Evolutionary conservation across 2,113 vertebrate species (phyloP).

Genomic region (Neogobius melanostomus): DNA sequence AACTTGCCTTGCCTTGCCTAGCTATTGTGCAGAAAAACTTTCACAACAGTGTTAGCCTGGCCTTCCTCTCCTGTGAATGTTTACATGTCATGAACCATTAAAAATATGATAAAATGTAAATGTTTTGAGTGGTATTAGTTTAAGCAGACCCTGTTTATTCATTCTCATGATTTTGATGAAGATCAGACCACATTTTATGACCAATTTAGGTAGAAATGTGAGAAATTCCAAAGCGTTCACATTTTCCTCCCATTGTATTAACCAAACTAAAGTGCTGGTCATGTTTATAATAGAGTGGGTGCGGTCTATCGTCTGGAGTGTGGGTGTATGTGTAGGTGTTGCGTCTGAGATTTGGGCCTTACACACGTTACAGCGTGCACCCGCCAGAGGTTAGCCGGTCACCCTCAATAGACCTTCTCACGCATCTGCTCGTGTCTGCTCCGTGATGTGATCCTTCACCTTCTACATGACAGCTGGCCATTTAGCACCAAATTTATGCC

Average conservation of each 20-base stretch:
- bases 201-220: no score
- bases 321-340: slow-evolving; percentile 31
- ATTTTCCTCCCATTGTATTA: neutral
- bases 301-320: slow-evolving; percentile 29
- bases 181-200: no score
- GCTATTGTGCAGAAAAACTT: no score
- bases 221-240: no score
- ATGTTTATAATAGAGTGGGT: slow-evolving; percentile 17
- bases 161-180: no score
- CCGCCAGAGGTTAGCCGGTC: slow-evolving; percentile 62
- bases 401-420: slow-evolving; percentile 75
- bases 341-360: slow-evolving; percentile 27
- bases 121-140: no score
- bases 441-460: slow-evolving; percentile 73
- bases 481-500: slow-evolving; percentile 75
- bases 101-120: no score
- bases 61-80: no score
- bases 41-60: no score
- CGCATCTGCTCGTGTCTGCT: slow-evolving; percentile 68
- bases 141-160: no score
- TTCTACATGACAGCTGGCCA: slow-evolving; percentile 70
- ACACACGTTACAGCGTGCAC: slow-evolving; percentile 33
- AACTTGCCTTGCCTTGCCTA: no score
- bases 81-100: no score
- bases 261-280: neutral